Percentiles rank a stretch among this genome's conserved stretches.
These are phyloP conservation scores for Nixonia krombeini DNA, from an alignment of 1,140 invertebrate genomes.

Conservation along the genomic window DNA sequence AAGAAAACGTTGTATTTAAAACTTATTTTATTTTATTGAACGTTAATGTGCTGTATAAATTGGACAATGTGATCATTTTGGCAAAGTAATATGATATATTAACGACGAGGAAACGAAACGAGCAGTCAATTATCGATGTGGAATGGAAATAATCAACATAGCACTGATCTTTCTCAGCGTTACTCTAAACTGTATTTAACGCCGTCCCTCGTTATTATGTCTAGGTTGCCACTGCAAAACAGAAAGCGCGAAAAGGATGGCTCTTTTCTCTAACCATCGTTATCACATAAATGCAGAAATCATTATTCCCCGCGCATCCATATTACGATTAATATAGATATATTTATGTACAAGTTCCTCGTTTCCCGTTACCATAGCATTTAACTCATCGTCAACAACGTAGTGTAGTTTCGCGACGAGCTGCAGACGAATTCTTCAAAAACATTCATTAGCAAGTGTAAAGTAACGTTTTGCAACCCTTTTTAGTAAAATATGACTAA, in stretches of 20 bases:
- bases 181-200: conserved; percentile 49
- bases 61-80: too few species aligned
- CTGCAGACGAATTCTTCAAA: conserved; percentile 34
- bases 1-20: too few species aligned
- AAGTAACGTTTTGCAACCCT: too few species aligned
- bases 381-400: conserved; percentile 46
- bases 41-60: too few species aligned
- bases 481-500: too few species aligned
- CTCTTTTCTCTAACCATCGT: conserved; percentile 26
- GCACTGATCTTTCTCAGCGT: conserved; percentile 14
- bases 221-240: conserved; percentile 27
- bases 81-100: too few species aligned
- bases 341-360: conserved; percentile 70
- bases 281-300: conserved; percentile 26
- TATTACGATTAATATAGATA: conserved; percentile 66
- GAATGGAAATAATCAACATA: too few species aligned
- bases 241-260: conserved; percentile 8
- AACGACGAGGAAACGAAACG: too few species aligned
- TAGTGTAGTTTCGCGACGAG: conserved; percentile 51
- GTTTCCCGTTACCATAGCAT: conserved; percentile 58
- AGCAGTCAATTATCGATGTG: too few species aligned
- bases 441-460: too few species aligned
- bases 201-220: conserved; percentile 45
- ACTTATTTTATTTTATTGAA: too few species aligned
- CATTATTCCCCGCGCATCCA: conserved; percentile 53